phyloP scores from a whole-genome alignment of 1,140 invertebrate genomes.

The Trachelipus rathkii region DNA sequence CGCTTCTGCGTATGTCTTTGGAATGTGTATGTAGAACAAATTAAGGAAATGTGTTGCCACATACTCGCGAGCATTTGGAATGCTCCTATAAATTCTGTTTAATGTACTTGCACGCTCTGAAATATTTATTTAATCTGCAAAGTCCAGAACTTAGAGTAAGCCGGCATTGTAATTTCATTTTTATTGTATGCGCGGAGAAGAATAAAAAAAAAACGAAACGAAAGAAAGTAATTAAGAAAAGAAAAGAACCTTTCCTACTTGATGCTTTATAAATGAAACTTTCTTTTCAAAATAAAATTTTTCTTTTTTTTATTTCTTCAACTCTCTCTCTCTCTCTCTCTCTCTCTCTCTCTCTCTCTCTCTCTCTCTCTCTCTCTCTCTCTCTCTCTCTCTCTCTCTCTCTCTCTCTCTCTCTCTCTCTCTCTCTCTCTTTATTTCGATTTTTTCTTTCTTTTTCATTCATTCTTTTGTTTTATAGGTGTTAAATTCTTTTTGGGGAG shows the following conservation, averaged over 20 bases:
- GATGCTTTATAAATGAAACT: conserved; percentile 11
- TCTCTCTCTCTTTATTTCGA: conserved; percentile 22
- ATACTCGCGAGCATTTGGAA: conserved; percentile 6
- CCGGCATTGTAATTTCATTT: conserved; percentile 12
- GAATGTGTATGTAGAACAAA: conserved; percentile 13
- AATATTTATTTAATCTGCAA: conserved; percentile 14
- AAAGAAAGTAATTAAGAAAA: conserved; percentile 3
- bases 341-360: background rate
- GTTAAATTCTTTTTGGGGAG: too few relatives aligned
- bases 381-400: background rate
- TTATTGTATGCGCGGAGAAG: background rate
- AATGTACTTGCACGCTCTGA: conserved; percentile 1
- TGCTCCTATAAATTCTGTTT: background rate
- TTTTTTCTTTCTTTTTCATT: too few relatives aligned
- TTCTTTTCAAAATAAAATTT: background rate
- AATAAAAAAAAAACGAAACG: background rate
- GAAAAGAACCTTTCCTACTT: background rate
- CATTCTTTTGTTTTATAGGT: too few relatives aligned
- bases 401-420: conserved; percentile 5
- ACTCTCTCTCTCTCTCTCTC: background rate
- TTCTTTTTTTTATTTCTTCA: background rate
- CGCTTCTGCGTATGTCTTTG: conserved; percentile 11
- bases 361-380: background rate
- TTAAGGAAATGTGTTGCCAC: conserved; percentile 12
- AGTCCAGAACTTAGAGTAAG: conserved; percentile 12